phyloP scores from a whole-genome alignment of 2,113 vertebrate genomes.

The Mobula hypostoma region DNA sequence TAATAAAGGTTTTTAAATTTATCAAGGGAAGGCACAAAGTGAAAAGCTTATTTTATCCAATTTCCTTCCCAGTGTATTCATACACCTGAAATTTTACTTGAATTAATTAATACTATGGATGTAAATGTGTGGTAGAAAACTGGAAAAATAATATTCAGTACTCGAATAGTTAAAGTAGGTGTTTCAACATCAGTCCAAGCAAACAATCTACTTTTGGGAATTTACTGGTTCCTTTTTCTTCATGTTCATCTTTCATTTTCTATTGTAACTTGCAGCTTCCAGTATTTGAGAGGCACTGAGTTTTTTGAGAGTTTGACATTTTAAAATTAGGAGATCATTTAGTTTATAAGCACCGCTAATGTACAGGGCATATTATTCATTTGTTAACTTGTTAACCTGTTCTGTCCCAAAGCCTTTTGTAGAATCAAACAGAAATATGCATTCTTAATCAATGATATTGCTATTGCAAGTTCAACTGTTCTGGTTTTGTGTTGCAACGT shows the following conservation, averaged over 20 bases:
- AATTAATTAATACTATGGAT: background rate
- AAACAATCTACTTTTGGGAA: background rate
- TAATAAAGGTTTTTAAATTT: background rate
- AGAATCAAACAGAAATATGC: background rate
- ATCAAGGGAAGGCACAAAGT: background rate
- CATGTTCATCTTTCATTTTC: constrained; percentile 19
- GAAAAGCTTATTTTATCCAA: background rate
- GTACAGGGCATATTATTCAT: background rate
- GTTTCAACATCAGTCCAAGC: background rate
- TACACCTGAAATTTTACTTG: background rate
- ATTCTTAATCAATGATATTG: background rate
- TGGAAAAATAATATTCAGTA: background rate
- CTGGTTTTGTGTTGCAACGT: background rate
- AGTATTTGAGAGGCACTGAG: constrained; percentile 22
- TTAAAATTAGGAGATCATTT: background rate
- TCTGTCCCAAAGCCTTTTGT: background rate
- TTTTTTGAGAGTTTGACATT: background rate
- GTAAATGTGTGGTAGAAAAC: background rate
- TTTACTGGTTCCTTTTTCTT: constrained; percentile 24
- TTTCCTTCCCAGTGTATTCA: background rate
- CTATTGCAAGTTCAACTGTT: background rate
- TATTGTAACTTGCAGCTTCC: constrained; percentile 20
- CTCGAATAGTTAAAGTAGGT: constrained; percentile 13
- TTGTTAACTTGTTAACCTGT: background rate
- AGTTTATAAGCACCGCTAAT: background rate